A percentile compares a stretch with the other conserved stretches of the same genome.
These are phyloP conservation scores for Pimephales promelas DNA, from an alignment of 2,113 vertebrate species.

Conservation along the genomic window DNA sequence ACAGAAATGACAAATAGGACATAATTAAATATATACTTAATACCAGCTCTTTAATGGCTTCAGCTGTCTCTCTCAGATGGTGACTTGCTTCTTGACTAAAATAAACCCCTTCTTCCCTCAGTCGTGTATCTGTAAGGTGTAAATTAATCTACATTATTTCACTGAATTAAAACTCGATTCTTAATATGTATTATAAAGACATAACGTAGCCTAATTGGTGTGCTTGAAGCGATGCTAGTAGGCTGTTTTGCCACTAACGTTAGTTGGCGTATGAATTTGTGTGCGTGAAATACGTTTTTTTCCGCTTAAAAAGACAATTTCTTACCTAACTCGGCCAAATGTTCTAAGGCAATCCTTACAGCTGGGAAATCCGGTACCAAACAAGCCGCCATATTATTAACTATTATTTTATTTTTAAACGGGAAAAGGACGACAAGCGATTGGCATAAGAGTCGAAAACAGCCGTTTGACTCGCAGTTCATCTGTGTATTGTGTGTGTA, in stretches of 20 bases:
- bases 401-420: not conserved
- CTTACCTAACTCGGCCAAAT: slow-evolving; percentile 76
- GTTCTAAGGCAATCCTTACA: slow-evolving; percentile 64
- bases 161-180: not conserved
- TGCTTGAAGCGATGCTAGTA: not conserved
- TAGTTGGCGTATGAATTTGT: not conserved
- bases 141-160: not conserved
- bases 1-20: not conserved
- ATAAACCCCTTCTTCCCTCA: slow-evolving; percentile 68
- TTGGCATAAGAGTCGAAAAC: not conserved
- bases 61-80: slow-evolving; percentile 70
- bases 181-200: not conserved
- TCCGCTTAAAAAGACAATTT: not conserved
- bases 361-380: slow-evolving; percentile 68
- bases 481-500: not conserved
- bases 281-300: not conserved
- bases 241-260: not conserved
- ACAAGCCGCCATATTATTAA: slow-evolving; percentile 63
- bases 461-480: not conserved
- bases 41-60: slow-evolving; percentile 78
- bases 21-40: not conserved
- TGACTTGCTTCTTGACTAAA: slow-evolving; percentile 75
- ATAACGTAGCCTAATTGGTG: slow-evolving; percentile 35
- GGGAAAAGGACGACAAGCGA: not conserved
- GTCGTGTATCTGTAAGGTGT: slow-evolving; percentile 69